Conservation (phyloP, 2,797 vertebrate species). For the Masticophis lateralis region DNA sequence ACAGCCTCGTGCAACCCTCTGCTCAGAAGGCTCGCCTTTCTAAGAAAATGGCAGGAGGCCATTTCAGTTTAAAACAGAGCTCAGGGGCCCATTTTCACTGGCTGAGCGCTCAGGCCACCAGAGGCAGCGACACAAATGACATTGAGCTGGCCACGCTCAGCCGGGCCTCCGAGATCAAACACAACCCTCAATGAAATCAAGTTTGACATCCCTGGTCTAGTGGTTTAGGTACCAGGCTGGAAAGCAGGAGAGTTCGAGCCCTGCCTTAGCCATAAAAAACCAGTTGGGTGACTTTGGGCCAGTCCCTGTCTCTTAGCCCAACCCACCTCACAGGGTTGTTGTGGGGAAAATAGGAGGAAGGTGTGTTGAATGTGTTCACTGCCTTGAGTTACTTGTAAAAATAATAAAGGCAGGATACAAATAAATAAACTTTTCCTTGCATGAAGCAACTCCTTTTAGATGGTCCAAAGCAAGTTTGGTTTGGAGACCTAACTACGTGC, state of each 20-base stretch:
- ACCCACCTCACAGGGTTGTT: not conserved
- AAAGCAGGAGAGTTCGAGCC: not conserved
- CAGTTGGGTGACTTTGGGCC: not conserved
- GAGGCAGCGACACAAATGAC: too few species aligned
- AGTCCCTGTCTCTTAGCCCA: not conserved
- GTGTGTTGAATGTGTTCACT: not conserved
- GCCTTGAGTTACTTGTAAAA: not conserved
- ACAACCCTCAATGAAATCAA: too few species aligned
- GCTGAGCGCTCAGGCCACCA: too few species aligned
- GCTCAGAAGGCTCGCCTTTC: too few species aligned
- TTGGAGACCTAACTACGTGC: not conserved
- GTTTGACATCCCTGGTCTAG: not conserved
- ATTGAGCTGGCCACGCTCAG: too few species aligned
- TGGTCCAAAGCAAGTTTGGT: not conserved
- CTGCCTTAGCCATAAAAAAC: not conserved
- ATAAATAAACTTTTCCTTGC: not conserved
- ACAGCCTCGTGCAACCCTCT: too few species aligned
- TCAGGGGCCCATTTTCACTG: too few species aligned
- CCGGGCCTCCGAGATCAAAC: too few species aligned
- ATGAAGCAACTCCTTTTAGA: not conserved
- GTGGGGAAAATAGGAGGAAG: not conserved
- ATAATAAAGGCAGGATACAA: not conserved
- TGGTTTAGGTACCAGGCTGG: not conserved
- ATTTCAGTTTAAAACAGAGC: too few species aligned
- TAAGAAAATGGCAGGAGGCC: too few species aligned